Base-by-base conservation (phyloP, 2,113 vertebrate species). In the Brachyhypopomus gauderio region DNA sequence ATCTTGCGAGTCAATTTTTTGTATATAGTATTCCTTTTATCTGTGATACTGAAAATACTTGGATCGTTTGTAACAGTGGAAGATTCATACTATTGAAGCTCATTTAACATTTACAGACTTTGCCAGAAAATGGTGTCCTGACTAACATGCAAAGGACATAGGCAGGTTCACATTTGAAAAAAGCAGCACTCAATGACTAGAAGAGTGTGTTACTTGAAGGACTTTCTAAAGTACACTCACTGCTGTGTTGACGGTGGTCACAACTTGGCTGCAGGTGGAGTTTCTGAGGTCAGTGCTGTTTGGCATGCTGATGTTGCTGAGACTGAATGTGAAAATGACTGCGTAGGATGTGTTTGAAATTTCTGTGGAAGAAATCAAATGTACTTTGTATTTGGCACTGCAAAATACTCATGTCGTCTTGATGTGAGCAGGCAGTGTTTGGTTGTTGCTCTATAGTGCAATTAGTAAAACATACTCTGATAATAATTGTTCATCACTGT, bases 381-480 rank as follows among this genome's bases (percentile, higher is more conserved):
- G 3, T 23, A 12, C 12, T 7, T 75, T 41, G 5, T 41, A 0
- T 41, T 9, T 41, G 41, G 41, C 34, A 62, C 41, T 8, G 9
- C 41, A 41, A 41, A 41, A 41, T 41, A 1, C 41, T 5, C 5
- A 41, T 41, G 5, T 41, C 41, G 1, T 0, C 5, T 22, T 11
- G 4, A 5, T 22, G 7, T 11, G 5, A 5, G n/a, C n/a, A 23
- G 3, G 41, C 41, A 41, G 41, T 41, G 30, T 30, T 11, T 19
- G 17, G 9, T 3, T 11, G 36, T 11, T 48, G 12, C 41, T 19
- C 1, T 16, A 12, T 3, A 3, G 8, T 66, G 17, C 0, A 9
- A 52, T 14, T 3, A n/a, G 22, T 2, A 16, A 45, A 25, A 66
- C 59, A 34, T 78, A 83, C 81, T n/a, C 22, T 73, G 11, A 66